phyloP scores from a whole-genome alignment of 2,888 invertebrate genomes.

The Uropetala carovei region DNA sequence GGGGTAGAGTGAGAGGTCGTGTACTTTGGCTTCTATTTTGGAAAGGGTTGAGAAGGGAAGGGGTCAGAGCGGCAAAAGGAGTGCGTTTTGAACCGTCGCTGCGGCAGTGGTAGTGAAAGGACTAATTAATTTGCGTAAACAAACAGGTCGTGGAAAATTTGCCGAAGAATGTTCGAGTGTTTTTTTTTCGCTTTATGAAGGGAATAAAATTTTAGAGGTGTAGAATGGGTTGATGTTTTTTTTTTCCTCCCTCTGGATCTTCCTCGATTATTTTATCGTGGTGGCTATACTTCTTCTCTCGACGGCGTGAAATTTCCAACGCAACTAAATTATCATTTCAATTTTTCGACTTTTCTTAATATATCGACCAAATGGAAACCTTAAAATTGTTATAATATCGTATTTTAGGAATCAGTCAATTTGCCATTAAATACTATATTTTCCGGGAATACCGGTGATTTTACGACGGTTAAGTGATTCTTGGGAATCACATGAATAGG shows the following conservation, averaged over 20 bases:
- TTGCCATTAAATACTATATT: no score
- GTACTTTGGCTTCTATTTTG: not conserved
- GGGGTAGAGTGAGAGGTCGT: not conserved
- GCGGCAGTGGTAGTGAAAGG: conserved; percentile 14
- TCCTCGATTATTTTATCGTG: no score
- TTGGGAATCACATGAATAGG: no score
- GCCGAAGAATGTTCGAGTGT: conserved; percentile 20
- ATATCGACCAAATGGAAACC: no score
- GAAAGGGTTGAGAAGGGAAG: not conserved
- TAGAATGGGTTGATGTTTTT: not conserved
- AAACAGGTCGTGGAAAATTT: not conserved
- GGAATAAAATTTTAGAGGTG: not conserved
- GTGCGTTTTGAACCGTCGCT: not conserved
- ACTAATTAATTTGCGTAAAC: conserved; percentile 33
- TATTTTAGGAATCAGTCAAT: no score
- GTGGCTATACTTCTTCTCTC: no score
- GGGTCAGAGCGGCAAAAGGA: not conserved
- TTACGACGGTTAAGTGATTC: no score
- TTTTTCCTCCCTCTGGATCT: not conserved
- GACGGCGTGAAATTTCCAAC: no score
- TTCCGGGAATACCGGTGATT: no score
- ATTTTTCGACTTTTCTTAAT: no score
- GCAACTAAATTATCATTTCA: no score
- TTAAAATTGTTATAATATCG: no score
- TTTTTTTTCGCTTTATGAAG: not conserved